Evolutionary conservation across 2,797 vertebrate genomes (phyloP).

Genomic region (Notolepis coatsorum): DNA sequence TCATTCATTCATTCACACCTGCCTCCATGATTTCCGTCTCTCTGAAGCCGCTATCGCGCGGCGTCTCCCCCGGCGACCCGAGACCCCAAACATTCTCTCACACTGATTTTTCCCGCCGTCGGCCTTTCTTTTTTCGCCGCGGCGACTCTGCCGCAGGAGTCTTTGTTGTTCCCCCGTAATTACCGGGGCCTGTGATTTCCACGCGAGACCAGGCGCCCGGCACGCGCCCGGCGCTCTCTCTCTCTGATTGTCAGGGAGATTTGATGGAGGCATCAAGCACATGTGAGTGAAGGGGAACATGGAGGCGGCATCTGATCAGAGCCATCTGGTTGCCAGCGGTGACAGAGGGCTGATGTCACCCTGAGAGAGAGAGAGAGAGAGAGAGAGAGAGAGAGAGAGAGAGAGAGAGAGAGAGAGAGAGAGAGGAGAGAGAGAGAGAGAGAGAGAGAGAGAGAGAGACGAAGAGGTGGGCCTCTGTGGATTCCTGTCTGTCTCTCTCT

Average conservation of each 20-base stretch:
- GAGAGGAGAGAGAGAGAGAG: conserved; percentile 54
- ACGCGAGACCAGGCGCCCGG: too few relatives aligned
- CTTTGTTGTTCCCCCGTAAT: conserved; percentile 77
- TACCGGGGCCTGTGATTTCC: conserved; percentile 68
- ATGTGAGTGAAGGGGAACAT: conserved; percentile 59
- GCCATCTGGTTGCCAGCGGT: conserved; percentile 59
- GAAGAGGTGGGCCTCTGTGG: conserved; percentile 33
- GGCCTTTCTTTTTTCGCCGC: conserved; percentile 58
- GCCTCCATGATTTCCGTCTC: conserved; percentile 56
- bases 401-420: too few relatives aligned
- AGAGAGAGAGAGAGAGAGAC: conserved; percentile 7
- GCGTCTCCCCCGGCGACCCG: conserved; percentile 28
- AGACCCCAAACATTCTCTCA: conserved; percentile 53
- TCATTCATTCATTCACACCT: too few relatives aligned
- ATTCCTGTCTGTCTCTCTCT: conserved; percentile 29
- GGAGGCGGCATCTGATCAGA: conserved; percentile 55
- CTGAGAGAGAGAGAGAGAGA: conserved; percentile 57
- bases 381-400: conserved; percentile 2
- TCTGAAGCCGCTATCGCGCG: conserved; percentile 70
- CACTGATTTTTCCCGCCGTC: conserved; percentile 69
- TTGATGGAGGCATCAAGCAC: conserved; percentile 63
- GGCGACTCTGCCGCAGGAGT: conserved; percentile 51
- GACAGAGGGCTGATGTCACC: conserved; percentile 69
- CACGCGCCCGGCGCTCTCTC: conserved; percentile 60
- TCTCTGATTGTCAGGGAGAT: conserved; percentile 62